A percentile compares a stretch with the other conserved stretches of the same genome.
These are phyloP conservation scores for Sphaeramia orbicularis DNA, from an alignment of 2,797 vertebrate genomes.

Conservation along the genomic window DNA sequence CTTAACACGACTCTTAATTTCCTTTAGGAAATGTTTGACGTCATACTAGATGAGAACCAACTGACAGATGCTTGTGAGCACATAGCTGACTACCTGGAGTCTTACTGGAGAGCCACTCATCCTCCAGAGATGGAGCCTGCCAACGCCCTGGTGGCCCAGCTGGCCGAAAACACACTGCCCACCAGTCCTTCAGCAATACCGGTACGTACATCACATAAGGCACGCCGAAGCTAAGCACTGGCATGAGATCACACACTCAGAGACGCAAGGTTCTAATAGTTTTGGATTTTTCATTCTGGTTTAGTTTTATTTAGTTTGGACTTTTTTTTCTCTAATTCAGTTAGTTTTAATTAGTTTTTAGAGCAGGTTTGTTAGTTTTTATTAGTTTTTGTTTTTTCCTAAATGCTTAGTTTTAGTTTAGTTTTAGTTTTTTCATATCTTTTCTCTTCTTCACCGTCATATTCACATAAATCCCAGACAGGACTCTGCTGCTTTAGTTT, in stretches of 20 bases:
- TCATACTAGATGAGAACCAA: slow-evolving; percentile 99
- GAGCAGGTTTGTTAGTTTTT: too few species aligned
- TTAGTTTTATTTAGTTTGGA: too few species aligned
- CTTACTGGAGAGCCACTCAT: slow-evolving; percentile 98
- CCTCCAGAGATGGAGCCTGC: slow-evolving; percentile 91
- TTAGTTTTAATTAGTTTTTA: too few species aligned
- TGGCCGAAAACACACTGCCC: slow-evolving; percentile 92
- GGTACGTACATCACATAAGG: slow-evolving; percentile 57
- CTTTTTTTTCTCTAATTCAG: too few species aligned
- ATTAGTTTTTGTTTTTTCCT: too few species aligned
- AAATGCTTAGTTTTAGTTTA: too few species aligned
- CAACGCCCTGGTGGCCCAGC: slow-evolving; percentile 90
- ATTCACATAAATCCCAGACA: too few species aligned
- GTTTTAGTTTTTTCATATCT: too few species aligned
- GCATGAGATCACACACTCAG: not conserved
- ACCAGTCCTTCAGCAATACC: slow-evolving; percentile 84
- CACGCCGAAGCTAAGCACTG: not conserved
- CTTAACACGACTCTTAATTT: slow-evolving; percentile 10
- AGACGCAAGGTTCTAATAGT: too few species aligned
- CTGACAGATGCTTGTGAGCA: slow-evolving; percentile 98
- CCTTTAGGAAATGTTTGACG: slow-evolving; percentile 94
- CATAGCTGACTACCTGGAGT: slow-evolving; percentile 97
- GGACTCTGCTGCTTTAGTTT: too few species aligned
- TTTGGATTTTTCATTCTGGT: too few species aligned
- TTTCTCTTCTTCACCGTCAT: too few species aligned